Conservation (phyloP, 2,113 vertebrate species). For the Pavo muticus region DNA sequence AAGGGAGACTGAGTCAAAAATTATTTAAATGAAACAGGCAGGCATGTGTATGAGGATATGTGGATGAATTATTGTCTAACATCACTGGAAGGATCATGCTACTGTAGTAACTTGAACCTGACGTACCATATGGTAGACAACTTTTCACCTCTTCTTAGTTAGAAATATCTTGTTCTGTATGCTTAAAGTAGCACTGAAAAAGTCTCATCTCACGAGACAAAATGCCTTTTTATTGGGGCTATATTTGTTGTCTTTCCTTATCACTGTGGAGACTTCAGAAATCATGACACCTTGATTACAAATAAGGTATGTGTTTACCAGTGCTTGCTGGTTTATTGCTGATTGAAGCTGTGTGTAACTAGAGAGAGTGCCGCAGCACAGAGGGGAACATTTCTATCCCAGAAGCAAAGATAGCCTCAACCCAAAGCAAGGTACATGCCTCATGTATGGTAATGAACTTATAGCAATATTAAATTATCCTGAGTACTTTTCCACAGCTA, state of each 20-base stretch:
- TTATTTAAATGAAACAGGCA: neutral
- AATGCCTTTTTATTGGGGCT: neutral
- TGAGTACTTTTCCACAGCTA: neutral
- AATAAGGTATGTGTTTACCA: neutral
- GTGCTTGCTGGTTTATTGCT: neutral
- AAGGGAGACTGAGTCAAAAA: neutral
- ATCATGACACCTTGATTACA: neutral
- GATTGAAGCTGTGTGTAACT: neutral
- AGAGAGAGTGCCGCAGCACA: neutral
- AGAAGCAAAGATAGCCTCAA: neutral
- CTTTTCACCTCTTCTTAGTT: neutral
- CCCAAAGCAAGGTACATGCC: neutral
- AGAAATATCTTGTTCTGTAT: neutral
- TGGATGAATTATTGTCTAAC: neutral
- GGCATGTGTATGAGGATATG: neutral
- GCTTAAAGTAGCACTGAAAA: neutral
- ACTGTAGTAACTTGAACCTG: neutral
- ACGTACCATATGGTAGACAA: neutral
- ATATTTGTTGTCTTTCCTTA: neutral
- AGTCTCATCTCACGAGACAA: neutral
- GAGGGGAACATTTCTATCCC: neutral
- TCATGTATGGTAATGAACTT: accelerated
- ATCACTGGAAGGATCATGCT: neutral
- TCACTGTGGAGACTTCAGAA: neutral
- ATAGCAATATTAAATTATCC: neutral